Conservation (phyloP, 2,113 vertebrate species). For the Lathamus discolor region DNA sequence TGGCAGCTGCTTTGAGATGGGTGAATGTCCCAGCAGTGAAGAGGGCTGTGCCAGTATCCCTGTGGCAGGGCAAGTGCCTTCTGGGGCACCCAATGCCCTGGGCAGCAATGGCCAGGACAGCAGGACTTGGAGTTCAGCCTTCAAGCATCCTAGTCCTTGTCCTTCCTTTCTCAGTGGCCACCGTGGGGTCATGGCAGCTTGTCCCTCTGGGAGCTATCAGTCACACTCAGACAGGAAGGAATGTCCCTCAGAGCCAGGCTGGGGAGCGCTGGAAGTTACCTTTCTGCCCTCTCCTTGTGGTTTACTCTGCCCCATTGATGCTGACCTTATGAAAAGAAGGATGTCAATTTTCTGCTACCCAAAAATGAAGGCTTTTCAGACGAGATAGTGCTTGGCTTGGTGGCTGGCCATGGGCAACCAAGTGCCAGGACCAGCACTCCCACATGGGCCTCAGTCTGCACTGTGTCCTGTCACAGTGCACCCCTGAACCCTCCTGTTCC, state of each 20-base stretch:
- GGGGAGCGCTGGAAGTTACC: fast-evolving
- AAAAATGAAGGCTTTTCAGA: not conserved
- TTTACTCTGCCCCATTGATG: not conserved
- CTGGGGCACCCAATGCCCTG: fast-evolving
- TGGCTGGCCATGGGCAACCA: not conserved
- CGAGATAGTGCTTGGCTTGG: not conserved
- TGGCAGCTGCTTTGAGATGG: not conserved
- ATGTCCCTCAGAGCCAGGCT: not conserved
- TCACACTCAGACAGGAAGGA: not conserved
- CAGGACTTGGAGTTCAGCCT: not conserved
- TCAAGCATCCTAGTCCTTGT: not conserved
- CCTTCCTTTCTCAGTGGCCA: not conserved
- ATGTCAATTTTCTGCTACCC: not conserved
- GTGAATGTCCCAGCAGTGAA: fast-evolving
- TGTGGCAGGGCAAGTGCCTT: not conserved
- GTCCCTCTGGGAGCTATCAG: not conserved
- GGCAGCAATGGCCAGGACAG: fast-evolving
- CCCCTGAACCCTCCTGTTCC: fast-evolving
- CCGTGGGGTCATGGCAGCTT: not conserved
- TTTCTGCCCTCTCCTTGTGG: fast-evolving
- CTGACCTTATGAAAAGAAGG: not conserved
- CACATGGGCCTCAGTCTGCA: fast-evolving
- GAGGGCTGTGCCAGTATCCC: not conserved
- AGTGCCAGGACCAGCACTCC: not conserved
- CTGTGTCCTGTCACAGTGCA: fast-evolving